phyloP scores from a whole-genome alignment of 1,140 invertebrate species.

The Thaumatotibia leucotreta region DNA sequence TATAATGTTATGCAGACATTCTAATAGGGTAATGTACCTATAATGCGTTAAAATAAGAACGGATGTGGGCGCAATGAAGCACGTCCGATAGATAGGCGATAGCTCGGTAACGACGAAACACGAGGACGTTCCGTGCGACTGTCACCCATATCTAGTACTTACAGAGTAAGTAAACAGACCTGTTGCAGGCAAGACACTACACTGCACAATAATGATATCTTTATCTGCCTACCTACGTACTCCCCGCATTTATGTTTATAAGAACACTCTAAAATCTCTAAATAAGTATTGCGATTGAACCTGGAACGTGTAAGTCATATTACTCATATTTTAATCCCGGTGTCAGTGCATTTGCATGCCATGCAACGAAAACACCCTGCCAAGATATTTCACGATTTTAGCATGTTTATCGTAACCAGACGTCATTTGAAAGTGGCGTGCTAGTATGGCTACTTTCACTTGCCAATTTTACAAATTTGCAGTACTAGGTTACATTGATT shows the following conservation, averaged over 20 bases:
- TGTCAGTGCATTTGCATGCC: background rate
- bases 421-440: conserved; percentile 8
- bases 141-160: conserved; percentile 32
- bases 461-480: conserved; percentile 7
- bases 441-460: conserved; percentile 17
- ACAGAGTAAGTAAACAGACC: conserved; percentile 28
- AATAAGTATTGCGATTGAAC: background rate
- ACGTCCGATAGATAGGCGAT: conserved; percentile 5
- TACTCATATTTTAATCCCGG: background rate
- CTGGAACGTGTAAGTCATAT: background rate
- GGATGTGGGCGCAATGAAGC: conserved; percentile 30
- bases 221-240: background rate
- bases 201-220: background rate
- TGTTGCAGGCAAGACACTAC: background rate
- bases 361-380: conserved; percentile 17
- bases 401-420: conserved; percentile 17
- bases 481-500: background rate
- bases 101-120: conserved; percentile 26
- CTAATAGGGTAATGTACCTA: background rate
- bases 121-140: conserved; percentile 33
- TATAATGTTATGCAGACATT: background rate
- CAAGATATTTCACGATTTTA: conserved; percentile 17
- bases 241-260: background rate
- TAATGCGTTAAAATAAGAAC: conserved; percentile 14
- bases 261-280: background rate